These are phyloP conservation scores for Gavia stellata DNA, from an alignment of 2,113 vertebrate species.

Conservation along the genomic window DNA sequence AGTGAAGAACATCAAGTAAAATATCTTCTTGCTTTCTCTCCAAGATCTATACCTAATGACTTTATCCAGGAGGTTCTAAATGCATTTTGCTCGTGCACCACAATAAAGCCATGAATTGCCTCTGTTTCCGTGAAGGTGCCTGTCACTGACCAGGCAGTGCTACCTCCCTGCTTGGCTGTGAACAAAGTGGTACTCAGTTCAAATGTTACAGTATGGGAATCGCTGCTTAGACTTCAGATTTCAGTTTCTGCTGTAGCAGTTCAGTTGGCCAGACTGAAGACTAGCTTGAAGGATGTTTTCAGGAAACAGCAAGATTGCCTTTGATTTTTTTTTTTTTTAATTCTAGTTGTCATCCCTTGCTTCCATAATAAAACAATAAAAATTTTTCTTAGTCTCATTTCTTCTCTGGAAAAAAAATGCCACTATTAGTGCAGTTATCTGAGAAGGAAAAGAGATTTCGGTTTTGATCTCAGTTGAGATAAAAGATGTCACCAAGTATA, in stretches of 20 bases:
- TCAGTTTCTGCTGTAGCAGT: background rate
- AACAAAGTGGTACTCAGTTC: background rate
- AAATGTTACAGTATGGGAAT: background rate
- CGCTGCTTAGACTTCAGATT: background rate
- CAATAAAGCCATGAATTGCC: background rate
- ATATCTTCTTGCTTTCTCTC: background rate
- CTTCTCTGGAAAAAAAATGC: background rate
- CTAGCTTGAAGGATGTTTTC: background rate
- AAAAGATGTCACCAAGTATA: background rate
- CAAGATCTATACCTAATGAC: background rate
- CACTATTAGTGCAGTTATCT: background rate
- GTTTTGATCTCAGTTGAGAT: background rate
- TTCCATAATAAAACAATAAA: background rate
- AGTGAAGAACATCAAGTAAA: background rate
- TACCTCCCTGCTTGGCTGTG: background rate
- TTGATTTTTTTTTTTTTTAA: background rate
- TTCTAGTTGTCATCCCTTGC: background rate
- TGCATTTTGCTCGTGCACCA: fast-evolving
- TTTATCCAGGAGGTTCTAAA: background rate
- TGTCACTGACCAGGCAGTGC: background rate
- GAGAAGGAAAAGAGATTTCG: background rate
- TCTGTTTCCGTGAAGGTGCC: background rate
- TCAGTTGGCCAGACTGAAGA: background rate
- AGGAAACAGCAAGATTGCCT: background rate
- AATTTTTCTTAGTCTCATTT: background rate